A percentile compares a stretch with the other conserved stretches of the same genome.
Conservation (phyloP, 2,888 invertebrate genomes). For the Antitype chi region DNA sequence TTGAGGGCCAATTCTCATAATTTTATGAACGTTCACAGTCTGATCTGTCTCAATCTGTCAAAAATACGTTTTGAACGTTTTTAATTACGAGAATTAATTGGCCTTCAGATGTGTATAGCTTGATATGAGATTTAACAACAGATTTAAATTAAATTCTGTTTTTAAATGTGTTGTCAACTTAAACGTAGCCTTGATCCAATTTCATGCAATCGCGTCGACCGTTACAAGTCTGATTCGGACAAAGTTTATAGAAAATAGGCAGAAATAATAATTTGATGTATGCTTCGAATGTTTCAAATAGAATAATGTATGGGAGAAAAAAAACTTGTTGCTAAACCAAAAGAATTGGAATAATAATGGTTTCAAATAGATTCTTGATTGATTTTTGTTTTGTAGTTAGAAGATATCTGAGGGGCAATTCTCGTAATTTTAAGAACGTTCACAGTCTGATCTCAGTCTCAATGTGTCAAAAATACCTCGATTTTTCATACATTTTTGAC, state of each 20-base stretch:
- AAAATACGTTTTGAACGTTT: too few relatives aligned
- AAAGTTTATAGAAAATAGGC: constrained; percentile 10
- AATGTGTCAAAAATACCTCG: too few relatives aligned
- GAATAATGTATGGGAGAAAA: constrained; percentile 4
- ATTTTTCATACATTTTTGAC: too few relatives aligned
- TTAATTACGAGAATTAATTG: too few relatives aligned
- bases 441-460: too few relatives aligned
- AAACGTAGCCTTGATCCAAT: not conserved
- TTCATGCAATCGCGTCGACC: not conserved
- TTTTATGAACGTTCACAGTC: too few relatives aligned
- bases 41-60: too few relatives aligned
- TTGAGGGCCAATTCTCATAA: too few relatives aligned
- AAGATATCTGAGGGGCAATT: not conserved
- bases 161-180: not conserved
- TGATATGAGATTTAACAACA: not conserved
- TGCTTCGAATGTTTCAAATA: not conserved
- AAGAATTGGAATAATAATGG: not conserved
- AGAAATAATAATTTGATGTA: not conserved
- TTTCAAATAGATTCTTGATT: not conserved
- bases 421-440: too few relatives aligned
- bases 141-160: not conserved
- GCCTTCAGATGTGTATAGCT: too few relatives aligned
- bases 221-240: constrained; percentile 29
- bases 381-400: not conserved
- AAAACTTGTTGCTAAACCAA: too few relatives aligned